Conservation (phyloP, 2,888 invertebrate genomes). For the Chymomyza procnemis region DNA sequence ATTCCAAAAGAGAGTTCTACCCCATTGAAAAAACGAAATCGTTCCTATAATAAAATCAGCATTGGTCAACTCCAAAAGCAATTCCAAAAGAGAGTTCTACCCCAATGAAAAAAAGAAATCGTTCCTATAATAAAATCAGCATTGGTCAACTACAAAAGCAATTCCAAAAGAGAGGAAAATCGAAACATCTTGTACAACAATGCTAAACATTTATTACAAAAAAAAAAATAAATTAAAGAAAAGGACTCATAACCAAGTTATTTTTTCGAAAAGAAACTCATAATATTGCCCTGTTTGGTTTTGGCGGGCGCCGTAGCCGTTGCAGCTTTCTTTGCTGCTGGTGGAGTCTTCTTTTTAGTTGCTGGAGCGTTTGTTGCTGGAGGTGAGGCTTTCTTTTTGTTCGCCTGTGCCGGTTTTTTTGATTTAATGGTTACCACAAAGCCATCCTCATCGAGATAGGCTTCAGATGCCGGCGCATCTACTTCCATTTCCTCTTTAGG, state of each 20-base stretch:
- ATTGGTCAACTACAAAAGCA: too few species aligned
- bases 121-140: too few species aligned
- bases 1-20: too few species aligned
- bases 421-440: slow-evolving; percentile 74
- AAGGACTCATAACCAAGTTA: slow-evolving; percentile 32
- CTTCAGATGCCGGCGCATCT: slow-evolving; percentile 52
- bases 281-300: slow-evolving; percentile 74
- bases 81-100: too few species aligned
- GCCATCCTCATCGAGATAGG: slow-evolving; percentile 76
- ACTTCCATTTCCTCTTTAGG: slow-evolving; percentile 30
- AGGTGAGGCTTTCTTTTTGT: slow-evolving; percentile 40
- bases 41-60: too few species aligned
- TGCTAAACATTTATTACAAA: not conserved
- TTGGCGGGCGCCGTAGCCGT: slow-evolving; percentile 48
- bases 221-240: not conserved
- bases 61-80: too few species aligned
- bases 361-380: slow-evolving; percentile 28
- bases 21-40: too few species aligned
- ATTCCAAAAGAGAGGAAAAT: not conserved
- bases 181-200: not conserved
- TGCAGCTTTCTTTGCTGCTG: slow-evolving; percentile 31
- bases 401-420: slow-evolving; percentile 39
- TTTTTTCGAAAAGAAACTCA: slow-evolving; percentile 75
- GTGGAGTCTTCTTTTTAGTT: slow-evolving; percentile 57
- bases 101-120: too few species aligned